Evolutionary conservation across 2,797 vertebrate genomes (phyloP).

Genomic region (Xenops minutus): DNA sequence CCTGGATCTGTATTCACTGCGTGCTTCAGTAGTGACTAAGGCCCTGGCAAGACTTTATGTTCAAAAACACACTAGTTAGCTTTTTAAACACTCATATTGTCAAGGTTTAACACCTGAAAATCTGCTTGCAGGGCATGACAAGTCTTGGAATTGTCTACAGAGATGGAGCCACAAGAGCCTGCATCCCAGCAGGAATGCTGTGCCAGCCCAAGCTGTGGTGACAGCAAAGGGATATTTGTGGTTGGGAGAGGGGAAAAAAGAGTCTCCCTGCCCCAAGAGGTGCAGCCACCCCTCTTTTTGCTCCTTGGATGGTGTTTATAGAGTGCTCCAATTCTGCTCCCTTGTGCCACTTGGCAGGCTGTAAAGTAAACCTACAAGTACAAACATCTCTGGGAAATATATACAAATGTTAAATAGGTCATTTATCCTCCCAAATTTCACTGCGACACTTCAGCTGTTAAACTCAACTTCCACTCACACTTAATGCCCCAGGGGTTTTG

Average conservation of each 20-base stretch:
- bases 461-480: neutral
- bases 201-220: neutral
- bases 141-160: neutral
- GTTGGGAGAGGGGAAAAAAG: neutral
- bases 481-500: neutral
- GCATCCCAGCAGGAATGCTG: neutral
- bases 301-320: neutral
- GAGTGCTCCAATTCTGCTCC: rapidly evolving
- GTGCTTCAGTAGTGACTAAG: neutral
- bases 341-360: neutral
- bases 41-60: neutral
- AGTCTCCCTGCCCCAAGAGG: neutral
- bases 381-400: slow-evolving; percentile 7
- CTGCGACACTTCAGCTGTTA: neutral
- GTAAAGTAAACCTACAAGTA: neutral
- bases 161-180: neutral
- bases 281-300: neutral
- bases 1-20: neutral
- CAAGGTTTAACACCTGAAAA: neutral
- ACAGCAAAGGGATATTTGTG: neutral
- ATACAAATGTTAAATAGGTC: neutral
- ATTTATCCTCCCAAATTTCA: neutral
- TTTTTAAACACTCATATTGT: neutral
- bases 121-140: neutral
- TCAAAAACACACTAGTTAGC: neutral